Evolutionary conservation across 2,113 vertebrate genomes (phyloP).

Genomic region (Xiphophorus hellerii): DNA sequence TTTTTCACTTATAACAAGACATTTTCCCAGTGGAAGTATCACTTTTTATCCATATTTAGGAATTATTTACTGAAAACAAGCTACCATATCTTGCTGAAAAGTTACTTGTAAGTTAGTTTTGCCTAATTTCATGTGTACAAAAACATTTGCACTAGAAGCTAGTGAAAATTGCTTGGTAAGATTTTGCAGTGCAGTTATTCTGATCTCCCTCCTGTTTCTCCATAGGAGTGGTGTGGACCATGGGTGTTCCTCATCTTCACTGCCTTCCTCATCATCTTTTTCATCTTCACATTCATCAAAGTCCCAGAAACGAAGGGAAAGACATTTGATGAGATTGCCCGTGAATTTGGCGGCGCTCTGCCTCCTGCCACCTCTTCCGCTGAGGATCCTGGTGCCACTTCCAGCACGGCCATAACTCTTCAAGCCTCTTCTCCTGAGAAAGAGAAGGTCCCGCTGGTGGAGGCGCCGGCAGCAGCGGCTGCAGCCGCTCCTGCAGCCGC

Average conservation of each 20-base stretch:
- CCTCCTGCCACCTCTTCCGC: slow-evolving; percentile 17
- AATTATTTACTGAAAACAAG: too few species aligned
- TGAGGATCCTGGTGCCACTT: slow-evolving; percentile 46
- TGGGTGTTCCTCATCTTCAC: slow-evolving; percentile 95
- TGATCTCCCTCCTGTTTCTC: not conserved
- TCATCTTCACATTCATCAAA: slow-evolving; percentile 93
- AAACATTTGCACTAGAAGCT: too few species aligned
- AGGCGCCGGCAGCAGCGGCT: slow-evolving; percentile 29
- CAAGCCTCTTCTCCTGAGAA: slow-evolving; percentile 46
- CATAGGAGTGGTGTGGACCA: slow-evolving; percentile 79
- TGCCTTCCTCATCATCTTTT: slow-evolving; percentile 86
- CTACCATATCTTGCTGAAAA: too few species aligned
- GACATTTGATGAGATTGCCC: slow-evolving; percentile 94
- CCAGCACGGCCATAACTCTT: slow-evolving; percentile 65
- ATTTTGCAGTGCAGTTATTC: not conserved
- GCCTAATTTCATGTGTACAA: too few species aligned
- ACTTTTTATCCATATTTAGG: too few species aligned
- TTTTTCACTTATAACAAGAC: too few species aligned
- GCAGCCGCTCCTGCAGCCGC: slow-evolving; percentile 8
- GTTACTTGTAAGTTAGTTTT: too few species aligned
- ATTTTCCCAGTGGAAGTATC: too few species aligned
- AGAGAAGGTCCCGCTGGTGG: slow-evolving; percentile 80
- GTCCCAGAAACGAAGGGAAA: slow-evolving; percentile 95
- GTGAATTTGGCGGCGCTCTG: slow-evolving; percentile 68
- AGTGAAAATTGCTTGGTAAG: too few species aligned